A percentile compares a stretch with the other conserved stretches of the same genome.
Conservation (phyloP, 2,113 vertebrate genomes). For the Melanerpes aurifrons region DNA sequence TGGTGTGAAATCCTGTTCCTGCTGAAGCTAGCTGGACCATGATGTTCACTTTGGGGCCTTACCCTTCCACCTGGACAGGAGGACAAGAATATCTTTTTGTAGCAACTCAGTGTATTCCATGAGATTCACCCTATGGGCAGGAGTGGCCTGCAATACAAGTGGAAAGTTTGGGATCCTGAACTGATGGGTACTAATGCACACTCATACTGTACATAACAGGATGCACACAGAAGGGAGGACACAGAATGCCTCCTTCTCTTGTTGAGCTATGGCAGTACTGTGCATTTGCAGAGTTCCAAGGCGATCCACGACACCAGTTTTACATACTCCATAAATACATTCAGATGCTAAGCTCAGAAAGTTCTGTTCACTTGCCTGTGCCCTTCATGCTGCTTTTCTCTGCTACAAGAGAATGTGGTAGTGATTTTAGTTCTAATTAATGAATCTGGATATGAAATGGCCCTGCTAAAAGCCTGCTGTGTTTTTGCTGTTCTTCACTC, state of each 20-base stretch:
- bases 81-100: conserved; percentile 30
- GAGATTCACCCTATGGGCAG: background rate
- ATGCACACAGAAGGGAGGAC: conserved; percentile 22
- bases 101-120: background rate
- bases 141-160: background rate
- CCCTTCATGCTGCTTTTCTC: conserved; percentile 38
- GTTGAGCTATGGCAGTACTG: conserved; percentile 64
- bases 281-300: conserved; percentile 65
- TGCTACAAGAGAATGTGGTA: conserved; percentile 25
- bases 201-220: conserved; percentile 35
- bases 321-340: conserved; percentile 56
- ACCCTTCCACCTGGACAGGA: conserved; percentile 28
- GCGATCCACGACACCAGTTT: conserved; percentile 55
- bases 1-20: conserved; percentile 13
- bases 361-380: conserved; percentile 51
- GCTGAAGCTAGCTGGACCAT: background rate
- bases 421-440: conserved; percentile 22
- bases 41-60: conserved; percentile 44
- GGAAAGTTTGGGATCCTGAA: background rate
- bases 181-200: background rate
- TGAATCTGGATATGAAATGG: conserved; percentile 4
- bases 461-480: conserved; percentile 48
- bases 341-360: conserved; percentile 56
- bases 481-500: conserved; percentile 37
- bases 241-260: conserved; percentile 33